A percentile compares a stretch with the other conserved stretches of the same genome.
Conservation (phyloP, 2,113 vertebrate genomes). For the Hystrix cristata region DNA sequence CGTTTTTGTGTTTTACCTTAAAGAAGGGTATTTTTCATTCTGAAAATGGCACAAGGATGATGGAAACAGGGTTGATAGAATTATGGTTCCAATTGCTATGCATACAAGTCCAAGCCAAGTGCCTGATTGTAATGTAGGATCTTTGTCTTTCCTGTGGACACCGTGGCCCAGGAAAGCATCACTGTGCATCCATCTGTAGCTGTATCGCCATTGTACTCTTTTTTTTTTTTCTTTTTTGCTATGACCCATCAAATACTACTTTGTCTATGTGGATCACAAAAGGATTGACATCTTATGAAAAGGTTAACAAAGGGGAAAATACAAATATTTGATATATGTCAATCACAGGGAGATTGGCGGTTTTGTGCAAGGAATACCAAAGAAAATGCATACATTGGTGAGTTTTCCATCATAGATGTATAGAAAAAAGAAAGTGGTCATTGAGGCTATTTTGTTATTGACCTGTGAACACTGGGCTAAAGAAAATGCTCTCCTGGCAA, state of each 20-base stretch:
- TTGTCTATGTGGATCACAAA: background rate
- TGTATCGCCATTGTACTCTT: background rate
- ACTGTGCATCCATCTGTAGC: background rate
- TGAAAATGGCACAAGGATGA: background rate
- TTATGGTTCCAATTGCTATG: background rate
- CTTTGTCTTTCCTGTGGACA: background rate
- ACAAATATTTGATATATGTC: background rate
- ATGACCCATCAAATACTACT: background rate
- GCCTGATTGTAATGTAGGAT: background rate
- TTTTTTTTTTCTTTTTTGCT: background rate
- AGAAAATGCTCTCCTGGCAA: constrained; percentile 44
- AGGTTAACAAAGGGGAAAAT: background rate
- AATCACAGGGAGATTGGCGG: constrained; percentile 51
- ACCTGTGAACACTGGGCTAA: constrained; percentile 54
- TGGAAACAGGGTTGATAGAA: background rate
- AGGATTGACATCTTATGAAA: background rate
- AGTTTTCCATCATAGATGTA: constrained; percentile 53
- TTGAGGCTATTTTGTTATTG: constrained; percentile 67
- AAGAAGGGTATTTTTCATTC: background rate
- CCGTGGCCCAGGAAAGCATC: background rate
- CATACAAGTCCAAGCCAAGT: background rate
- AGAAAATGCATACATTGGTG: background rate
- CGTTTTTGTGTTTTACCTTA: background rate
- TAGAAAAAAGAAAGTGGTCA: constrained; percentile 56
- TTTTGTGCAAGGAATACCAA: constrained; percentile 36